phyloP scores from a whole-genome alignment of 2,888 invertebrate genomes.

The Lithophane semibrunnea region DNA sequence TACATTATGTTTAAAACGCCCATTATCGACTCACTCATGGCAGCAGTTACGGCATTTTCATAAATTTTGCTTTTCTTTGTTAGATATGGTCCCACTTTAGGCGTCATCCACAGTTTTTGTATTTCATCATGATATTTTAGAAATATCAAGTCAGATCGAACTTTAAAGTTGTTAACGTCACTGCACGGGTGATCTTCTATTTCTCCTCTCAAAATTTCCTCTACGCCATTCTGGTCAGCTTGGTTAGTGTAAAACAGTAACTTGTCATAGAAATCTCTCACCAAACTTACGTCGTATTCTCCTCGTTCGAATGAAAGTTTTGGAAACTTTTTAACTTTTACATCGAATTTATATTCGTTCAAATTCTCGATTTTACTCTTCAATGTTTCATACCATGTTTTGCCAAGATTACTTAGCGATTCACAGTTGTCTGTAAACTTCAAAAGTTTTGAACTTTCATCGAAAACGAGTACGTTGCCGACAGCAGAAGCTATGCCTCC shows the following conservation, averaged over 20 bases:
- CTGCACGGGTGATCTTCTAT: constrained; percentile 24
- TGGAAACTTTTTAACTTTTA: not conserved
- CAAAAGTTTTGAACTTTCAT: constrained; percentile 35
- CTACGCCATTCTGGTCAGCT: not conserved
- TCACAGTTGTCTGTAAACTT: constrained; percentile 13
- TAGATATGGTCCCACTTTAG: constrained; percentile 30
- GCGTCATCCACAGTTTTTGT: constrained; percentile 51
- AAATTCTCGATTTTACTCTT: constrained; percentile 24
- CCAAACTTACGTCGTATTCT: not conserved
- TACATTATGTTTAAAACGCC: constrained; percentile 16
- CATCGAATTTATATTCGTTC: not conserved
- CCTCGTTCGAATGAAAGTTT: not conserved
- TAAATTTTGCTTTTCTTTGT: constrained; percentile 28
- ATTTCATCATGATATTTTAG: constrained; percentile 48
- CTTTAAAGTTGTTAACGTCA: constrained; percentile 9
- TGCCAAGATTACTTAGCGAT: constrained; percentile 27
- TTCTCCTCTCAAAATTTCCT: not conserved
- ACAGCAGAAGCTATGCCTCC: constrained; percentile 51
- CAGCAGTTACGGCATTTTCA: constrained; percentile 18
- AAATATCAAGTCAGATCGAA: constrained; percentile 37
- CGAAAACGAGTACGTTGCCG: constrained; percentile 49
- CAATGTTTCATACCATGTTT: constrained; percentile 23
- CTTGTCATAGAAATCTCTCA: not conserved
- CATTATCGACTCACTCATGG: constrained; percentile 25
- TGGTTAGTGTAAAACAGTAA: not conserved